These are phyloP conservation scores for Akabosia matsudoensis DNA, from an alignment of 1,140 invertebrate species.

Conservation along the genomic window DNA sequence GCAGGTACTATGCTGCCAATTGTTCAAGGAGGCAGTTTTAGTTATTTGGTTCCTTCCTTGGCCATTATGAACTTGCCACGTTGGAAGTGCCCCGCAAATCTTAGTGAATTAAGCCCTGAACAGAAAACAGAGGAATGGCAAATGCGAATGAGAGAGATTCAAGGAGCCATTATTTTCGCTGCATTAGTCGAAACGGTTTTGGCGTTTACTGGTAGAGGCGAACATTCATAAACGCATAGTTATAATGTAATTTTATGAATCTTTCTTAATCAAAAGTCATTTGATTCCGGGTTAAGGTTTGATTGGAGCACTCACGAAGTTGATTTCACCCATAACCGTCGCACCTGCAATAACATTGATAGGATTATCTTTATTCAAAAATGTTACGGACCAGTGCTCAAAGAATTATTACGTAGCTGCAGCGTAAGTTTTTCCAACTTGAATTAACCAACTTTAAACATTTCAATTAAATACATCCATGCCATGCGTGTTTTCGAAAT, in stretches of 20 bases:
- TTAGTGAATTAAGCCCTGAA: constrained; percentile 37
- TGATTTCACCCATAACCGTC: constrained; percentile 75
- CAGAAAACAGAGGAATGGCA: constrained; percentile 54
- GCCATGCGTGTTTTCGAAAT: too few species aligned
- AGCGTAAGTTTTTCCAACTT: constrained; percentile 64
- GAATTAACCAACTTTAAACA: too few species aligned
- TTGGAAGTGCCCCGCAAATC: constrained; percentile 52
- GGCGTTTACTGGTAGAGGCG: constrained; percentile 54
- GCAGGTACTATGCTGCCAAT: constrained; percentile 58
- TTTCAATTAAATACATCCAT: too few species aligned
- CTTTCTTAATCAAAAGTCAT: not conserved
- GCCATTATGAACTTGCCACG: constrained; percentile 53
- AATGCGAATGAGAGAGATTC: constrained; percentile 55
- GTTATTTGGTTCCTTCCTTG: constrained; percentile 71
- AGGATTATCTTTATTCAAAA: constrained; percentile 73
- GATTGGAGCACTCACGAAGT: constrained; percentile 67
- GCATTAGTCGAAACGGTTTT: constrained; percentile 55
- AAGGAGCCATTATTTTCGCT: constrained; percentile 56
- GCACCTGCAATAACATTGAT: constrained; percentile 75
- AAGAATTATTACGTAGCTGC: constrained; percentile 76
- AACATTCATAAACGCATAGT: not conserved
- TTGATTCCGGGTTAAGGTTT: constrained; percentile 61
- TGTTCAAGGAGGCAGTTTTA: constrained; percentile 77
- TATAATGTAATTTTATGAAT: not conserved
- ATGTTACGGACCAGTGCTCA: constrained; percentile 69